Base-by-base conservation (phyloP, 1,140 invertebrate genomes). In the Bombus cullumanus region DNA sequence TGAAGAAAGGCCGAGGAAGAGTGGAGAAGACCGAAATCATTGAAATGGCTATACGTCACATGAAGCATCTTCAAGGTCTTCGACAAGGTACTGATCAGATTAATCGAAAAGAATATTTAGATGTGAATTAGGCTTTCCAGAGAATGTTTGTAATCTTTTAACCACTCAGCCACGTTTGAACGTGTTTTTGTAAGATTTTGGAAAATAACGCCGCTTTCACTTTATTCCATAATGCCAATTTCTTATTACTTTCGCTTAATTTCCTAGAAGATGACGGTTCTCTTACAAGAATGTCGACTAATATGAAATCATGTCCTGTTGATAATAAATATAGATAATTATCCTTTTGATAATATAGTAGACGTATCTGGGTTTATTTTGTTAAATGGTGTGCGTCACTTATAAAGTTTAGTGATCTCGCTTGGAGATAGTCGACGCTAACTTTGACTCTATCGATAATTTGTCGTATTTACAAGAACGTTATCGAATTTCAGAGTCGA, bases 21-120 rank as follows among this genome's bases (percentile, higher is more conserved):
- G 98, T 99, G 25, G 99, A 99, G 93, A 99, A 99, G 95, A 99
- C 99, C 0, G 99, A 99, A 95, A 99, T 99, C 80, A 99, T 99
- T 79, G 99, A 99, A 95, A 99, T 99, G 98, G 98, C 98, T 25
- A 99, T 99, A 75, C 97, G 98, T 80, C 98, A 99, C 92, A 97
- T 99, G 95, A 98, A 98, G 93, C 97, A 98, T 95, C 95, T 99
- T 66, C 98, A 98, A 94, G 96, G 96, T 72, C 94, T 96, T 82
- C 96, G 95, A 82, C 96, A 96, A 94, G 96, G 95, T 96, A 82
- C 3, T 4, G 1, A 28, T 85, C 59, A 1, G 8, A 47, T 13
- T 25, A n/a, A 34, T 6, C n/a, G 13, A 34, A 31, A 9, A 28
- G 31, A 0, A 22, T 6, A 25, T 13, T 34, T 31, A 1, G 18